phyloP scores from a whole-genome alignment of 2,888 invertebrate genomes.

The Sesia bembeciformis region DNA sequence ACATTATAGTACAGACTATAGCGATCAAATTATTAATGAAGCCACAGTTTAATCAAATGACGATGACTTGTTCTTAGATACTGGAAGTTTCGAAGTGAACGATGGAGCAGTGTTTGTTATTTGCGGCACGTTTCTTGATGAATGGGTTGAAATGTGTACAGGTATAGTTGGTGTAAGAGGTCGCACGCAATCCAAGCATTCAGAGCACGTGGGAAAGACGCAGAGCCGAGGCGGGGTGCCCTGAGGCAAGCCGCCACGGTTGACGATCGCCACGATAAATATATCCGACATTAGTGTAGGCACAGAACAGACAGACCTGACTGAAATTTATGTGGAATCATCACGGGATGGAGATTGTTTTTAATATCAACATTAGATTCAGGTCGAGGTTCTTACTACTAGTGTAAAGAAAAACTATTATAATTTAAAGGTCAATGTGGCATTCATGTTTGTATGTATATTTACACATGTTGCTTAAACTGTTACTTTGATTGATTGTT shows the following conservation, averaged over 20 bases:
- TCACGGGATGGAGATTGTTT: constrained; percentile 18
- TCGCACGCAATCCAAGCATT: constrained; percentile 72
- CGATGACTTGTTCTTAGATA: constrained; percentile 14
- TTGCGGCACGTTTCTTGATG: constrained; percentile 9
- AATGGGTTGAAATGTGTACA: constrained; percentile 37
- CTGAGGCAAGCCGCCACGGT: constrained; percentile 57
- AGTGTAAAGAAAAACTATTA: no score
- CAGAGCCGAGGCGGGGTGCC: constrained; percentile 54
- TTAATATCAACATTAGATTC: background rate
- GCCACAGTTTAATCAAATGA: constrained; percentile 34
- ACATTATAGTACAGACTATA: constrained; percentile 30
- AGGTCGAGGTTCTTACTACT: no score
- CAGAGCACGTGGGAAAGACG: constrained; percentile 68
- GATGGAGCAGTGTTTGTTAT: background rate
- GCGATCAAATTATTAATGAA: constrained; percentile 19
- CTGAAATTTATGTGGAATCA: constrained; percentile 31
- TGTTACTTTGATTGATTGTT: no score
- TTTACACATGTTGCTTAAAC: no score
- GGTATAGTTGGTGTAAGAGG: constrained; percentile 46
- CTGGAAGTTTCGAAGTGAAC: constrained; percentile 19
- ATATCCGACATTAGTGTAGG: constrained; percentile 56
- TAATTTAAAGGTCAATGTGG: no score
- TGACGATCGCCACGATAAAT: constrained; percentile 71
- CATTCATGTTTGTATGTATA: no score
- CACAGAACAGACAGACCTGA: constrained; percentile 36